Percentiles rank a stretch among this genome's conserved stretches.
Conservation (phyloP, 2,113 vertebrate genomes). For the Dipodomys stephensi region DNA sequence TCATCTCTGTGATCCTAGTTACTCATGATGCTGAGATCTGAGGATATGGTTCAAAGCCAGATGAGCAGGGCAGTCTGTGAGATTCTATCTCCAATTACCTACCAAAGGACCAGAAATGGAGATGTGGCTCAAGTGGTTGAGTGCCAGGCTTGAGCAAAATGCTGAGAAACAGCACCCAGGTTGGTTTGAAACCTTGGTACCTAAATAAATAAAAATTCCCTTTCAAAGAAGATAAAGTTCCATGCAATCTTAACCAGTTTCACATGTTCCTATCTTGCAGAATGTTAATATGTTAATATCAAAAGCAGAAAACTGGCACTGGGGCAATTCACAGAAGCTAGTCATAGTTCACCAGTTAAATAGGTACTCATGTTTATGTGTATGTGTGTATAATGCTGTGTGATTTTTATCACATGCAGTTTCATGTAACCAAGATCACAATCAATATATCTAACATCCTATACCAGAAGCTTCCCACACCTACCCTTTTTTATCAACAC, state of each 20-base stretch:
- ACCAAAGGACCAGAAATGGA: too few relatives aligned
- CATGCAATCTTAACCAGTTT: neutral
- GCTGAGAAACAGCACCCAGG: too few relatives aligned
- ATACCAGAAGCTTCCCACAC: neutral
- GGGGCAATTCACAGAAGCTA: neutral
- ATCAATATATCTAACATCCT: neutral
- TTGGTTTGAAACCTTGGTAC: too few relatives aligned
- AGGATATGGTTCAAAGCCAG: too few relatives aligned
- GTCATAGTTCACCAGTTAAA: conserved; percentile 6
- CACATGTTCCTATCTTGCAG: neutral
- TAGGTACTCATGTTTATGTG: neutral
- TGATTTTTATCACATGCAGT: neutral
- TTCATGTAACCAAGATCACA: neutral
- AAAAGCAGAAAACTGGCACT: conserved; percentile 40
- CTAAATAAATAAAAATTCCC: too few relatives aligned
- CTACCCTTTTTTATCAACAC: neutral
- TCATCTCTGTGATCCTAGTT: too few relatives aligned
- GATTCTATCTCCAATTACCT: too few relatives aligned
- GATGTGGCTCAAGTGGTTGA: too few relatives aligned
- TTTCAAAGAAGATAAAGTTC: neutral
- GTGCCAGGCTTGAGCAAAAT: too few relatives aligned
- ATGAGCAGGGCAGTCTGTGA: too few relatives aligned
- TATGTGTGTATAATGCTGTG: neutral
- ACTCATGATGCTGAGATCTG: too few relatives aligned
- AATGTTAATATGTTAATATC: neutral